These are phyloP conservation scores for Neomonachus schauinslandi DNA, from an alignment of 2,113 vertebrate genomes.

Conservation along the genomic window DNA sequence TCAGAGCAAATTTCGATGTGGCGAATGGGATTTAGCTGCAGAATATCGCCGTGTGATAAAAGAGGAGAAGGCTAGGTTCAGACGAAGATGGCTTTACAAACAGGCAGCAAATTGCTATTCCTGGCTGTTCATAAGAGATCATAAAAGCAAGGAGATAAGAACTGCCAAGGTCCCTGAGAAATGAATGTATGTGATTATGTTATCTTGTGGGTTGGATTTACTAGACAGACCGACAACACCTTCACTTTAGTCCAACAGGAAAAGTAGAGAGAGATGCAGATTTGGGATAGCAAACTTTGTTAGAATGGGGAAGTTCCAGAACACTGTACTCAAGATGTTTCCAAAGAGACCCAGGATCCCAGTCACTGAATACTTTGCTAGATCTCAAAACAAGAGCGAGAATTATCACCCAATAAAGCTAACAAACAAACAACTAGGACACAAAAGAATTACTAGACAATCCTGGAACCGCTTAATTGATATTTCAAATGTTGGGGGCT, in stretches of 20 bases:
- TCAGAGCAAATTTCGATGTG: slow-evolving; percentile 74
- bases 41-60: slow-evolving; percentile 61
- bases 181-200: slow-evolving; percentile 82
- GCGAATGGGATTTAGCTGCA: slow-evolving; percentile 75
- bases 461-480: not conserved
- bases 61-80: slow-evolving; percentile 72
- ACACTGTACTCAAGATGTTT: slow-evolving; percentile 42
- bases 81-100: slow-evolving; percentile 82
- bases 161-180: slow-evolving; percentile 81
- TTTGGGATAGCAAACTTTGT: slow-evolving; percentile 79
- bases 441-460: not conserved
- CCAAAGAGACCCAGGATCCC: slow-evolving; percentile 31
- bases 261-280: slow-evolving; percentile 80
- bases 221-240: slow-evolving; percentile 62
- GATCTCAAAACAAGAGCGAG: not conserved
- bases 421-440: not conserved
- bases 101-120: slow-evolving; percentile 84
- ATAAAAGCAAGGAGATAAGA: slow-evolving; percentile 84
- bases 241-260: slow-evolving; percentile 76
- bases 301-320: slow-evolving; percentile 72
- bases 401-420: not conserved
- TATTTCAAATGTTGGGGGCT: slow-evolving; percentile 29
- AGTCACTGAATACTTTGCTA: not conserved
- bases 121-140: slow-evolving; percentile 84
- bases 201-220: slow-evolving; percentile 80